Base-by-base conservation (phyloP, 2,888 invertebrate species). In the Harpagoxenus sublaevis region DNA sequence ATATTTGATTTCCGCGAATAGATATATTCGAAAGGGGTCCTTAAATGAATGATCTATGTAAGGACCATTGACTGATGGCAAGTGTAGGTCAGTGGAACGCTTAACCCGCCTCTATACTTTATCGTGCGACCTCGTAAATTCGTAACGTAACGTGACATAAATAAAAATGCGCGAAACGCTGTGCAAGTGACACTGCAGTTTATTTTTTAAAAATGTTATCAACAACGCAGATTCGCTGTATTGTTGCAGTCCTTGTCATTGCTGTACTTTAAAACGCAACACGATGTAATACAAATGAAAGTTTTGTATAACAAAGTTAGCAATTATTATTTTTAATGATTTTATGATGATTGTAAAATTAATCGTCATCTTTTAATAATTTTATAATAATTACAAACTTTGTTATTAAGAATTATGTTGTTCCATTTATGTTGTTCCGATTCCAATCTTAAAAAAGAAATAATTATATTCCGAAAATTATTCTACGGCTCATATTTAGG, bases 11-110 rank as follows among this genome's bases (percentile, higher is more conserved):
- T 88, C 28, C 28, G 28, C 23, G 15, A 63, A n/a, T 31, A 60
- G 55, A n/a, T 78, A 62, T 84, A 74, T 84, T 42, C 55, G 81
- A 87, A 73, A 18, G 39, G 31, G 48, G 65, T 83, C 51, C 78
- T 85, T 86, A 85, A 86, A 83, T 68, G 83, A 65, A 75, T 68
- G 66, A 65, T 83, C 74, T 74, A 79, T 74, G 78, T 62, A 84
- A 73, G 82, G n/a, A 84, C 51, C 51, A 82, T 88, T 87, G 68
- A 70, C 68, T 79, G 85, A 83, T 77, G 83, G 74, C 53, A 63
- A 83, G 84, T 86, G 63, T 90, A 85, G 90, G 90, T 89, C 82
- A 89, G 86, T 90, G 23, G 90, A 84, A 45, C 90, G 63, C 68
- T 88, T 71, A 70, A 83, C 68, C 78, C 53, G 63, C 63, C 45